Conservation (phyloP, 1,140 invertebrate species). For the Chelonus insularis region DNA sequence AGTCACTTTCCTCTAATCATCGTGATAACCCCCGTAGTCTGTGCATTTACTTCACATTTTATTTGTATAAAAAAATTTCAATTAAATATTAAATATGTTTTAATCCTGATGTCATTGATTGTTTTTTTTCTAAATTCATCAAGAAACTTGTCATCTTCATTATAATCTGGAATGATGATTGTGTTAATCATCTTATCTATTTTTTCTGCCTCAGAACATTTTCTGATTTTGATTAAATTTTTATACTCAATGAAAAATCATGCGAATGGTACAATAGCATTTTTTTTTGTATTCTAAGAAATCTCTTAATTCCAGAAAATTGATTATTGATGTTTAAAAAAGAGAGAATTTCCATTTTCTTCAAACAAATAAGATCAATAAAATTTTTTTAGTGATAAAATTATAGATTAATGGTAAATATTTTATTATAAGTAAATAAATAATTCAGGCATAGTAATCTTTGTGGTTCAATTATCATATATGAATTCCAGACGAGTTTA, state of each 20-base stretch:
- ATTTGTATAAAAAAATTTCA: slow-evolving; percentile 3
- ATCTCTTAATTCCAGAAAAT: too few relatives aligned
- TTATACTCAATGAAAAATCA: too few relatives aligned
- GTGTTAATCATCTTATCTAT: too few relatives aligned
- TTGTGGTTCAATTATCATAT: not conserved
- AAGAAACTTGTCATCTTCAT: too few relatives aligned
- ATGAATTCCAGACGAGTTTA: not conserved
- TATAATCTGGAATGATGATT: too few relatives aligned
- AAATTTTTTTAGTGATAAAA: not conserved
- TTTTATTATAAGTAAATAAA: not conserved
- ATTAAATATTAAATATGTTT: not conserved
- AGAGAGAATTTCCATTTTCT: too few relatives aligned
- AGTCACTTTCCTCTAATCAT: slow-evolving; percentile 32
- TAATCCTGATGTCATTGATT: not conserved
- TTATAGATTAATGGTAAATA: not conserved
- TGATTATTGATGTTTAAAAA: not conserved
- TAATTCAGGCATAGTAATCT: not conserved
- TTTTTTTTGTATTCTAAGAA: not conserved
- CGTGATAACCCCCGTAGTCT: slow-evolving; percentile 5
- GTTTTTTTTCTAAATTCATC: too few relatives aligned
- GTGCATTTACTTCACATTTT: not conserved
- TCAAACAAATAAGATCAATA: not conserved
- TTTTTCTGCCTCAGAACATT: too few relatives aligned
- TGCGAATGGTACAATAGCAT: too few relatives aligned
- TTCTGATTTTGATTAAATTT: too few relatives aligned